These are phyloP conservation scores for Drosophila parabipectinata DNA, from an alignment of 1,140 invertebrate species.

Conservation along the genomic window DNA sequence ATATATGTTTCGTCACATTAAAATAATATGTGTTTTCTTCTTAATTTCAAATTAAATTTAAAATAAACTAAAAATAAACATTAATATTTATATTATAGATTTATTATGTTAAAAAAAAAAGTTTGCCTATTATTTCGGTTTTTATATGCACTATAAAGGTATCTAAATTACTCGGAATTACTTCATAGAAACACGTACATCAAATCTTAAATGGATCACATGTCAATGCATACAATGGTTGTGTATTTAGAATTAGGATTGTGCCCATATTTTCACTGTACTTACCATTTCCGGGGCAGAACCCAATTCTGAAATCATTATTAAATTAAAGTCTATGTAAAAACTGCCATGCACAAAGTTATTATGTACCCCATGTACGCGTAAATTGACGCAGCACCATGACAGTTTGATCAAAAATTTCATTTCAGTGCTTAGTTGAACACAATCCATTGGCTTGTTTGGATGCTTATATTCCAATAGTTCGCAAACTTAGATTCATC, in stretches of 20 bases:
- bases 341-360: slow-evolving; percentile 26
- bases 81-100: no score
- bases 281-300: slow-evolving; percentile 7
- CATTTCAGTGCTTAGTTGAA: slow-evolving; percentile 53
- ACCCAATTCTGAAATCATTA: slow-evolving; percentile 72
- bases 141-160: slow-evolving; percentile 13
- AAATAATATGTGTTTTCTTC: no score
- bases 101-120: not conserved
- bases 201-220: not conserved
- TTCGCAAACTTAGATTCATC: no score
- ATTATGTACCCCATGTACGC: slow-evolving; percentile 28
- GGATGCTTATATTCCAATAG: slow-evolving; percentile 27
- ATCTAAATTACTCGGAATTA: slow-evolving; percentile 14
- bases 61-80: no score
- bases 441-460: slow-evolving; percentile 43
- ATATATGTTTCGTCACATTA: no score
- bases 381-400: slow-evolving; percentile 43
- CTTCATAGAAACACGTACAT: slow-evolving; percentile 8
- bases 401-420: slow-evolving; percentile 33
- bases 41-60: no score
- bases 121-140: no score
- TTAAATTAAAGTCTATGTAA: slow-evolving; percentile 77
- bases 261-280: slow-evolving; percentile 9
- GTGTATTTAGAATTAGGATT: not conserved
- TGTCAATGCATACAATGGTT: not conserved